Evolutionary conservation across 2,113 vertebrate species (phyloP).

Genomic region (Pan paniscus): DNA sequence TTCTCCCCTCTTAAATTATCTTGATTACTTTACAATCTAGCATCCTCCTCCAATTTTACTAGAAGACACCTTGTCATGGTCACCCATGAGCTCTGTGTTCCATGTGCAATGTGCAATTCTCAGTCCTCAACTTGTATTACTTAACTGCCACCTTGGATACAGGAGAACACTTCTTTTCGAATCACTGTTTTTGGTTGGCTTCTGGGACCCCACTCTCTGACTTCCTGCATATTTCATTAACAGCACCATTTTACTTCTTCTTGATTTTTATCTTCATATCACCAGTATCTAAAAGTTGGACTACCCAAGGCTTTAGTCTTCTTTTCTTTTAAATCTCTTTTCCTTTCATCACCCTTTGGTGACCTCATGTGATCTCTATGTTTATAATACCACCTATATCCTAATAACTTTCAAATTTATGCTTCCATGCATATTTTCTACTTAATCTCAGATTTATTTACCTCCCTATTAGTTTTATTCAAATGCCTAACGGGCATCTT

Average conservation of each 20-base stretch:
- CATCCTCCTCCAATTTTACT: no score
- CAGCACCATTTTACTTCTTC: neutral
- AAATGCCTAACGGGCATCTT: neutral
- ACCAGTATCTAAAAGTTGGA: neutral
- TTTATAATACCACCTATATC: neutral
- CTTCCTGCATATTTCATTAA: neutral
- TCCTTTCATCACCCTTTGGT: neutral
- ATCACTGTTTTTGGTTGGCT: neutral
- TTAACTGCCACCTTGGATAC: neutral
- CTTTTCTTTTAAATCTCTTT: neutral
- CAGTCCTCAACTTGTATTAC: neutral
- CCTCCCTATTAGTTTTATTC: neutral
- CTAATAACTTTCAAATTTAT: neutral
- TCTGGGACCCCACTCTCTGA: neutral
- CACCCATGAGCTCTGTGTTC: neutral
- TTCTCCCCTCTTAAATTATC: neutral
- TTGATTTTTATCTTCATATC: neutral
- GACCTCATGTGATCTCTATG: neutral
- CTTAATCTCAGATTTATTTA: neutral
- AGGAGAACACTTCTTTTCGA: rapidly evolving
- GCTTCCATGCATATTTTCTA: neutral
- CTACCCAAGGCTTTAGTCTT: neutral
- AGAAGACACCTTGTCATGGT: neutral
- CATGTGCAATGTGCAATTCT: rapidly evolving
- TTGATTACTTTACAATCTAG: neutral